phyloP scores from a whole-genome alignment of 1,140 invertebrate genomes.

The Macrosteles quadrilineatus region DNA sequence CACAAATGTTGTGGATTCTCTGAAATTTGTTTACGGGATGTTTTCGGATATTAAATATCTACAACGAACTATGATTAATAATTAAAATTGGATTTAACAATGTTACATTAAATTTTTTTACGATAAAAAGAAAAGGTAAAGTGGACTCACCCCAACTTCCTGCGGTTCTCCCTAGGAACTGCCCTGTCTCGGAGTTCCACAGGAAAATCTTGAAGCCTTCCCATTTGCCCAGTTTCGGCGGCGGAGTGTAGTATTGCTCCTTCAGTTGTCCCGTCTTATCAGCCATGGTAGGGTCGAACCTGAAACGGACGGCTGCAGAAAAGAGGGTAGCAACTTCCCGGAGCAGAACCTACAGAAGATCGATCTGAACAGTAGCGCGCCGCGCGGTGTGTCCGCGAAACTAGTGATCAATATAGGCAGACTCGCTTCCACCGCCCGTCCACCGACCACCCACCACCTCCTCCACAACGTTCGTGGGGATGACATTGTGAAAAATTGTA shows the following conservation, averaged over 20 bases:
- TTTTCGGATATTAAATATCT: too few species aligned
- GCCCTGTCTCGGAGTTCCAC: constrained; percentile 86
- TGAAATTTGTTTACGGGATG: too few species aligned
- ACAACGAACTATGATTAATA: too few species aligned
- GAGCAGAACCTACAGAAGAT: background rate
- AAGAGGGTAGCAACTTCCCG: background rate
- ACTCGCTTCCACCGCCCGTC: too few species aligned
- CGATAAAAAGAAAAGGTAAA: too few species aligned
- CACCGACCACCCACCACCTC: too few species aligned
- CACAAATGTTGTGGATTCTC: too few species aligned
- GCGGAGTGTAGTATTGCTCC: constrained; percentile 73
- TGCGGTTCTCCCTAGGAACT: constrained; percentile 84
- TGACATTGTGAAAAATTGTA: too few species aligned
- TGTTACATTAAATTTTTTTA: too few species aligned
- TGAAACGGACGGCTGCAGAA: background rate
- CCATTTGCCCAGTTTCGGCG: constrained; percentile 80
- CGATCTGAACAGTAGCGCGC: background rate
- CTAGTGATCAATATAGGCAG: too few species aligned
- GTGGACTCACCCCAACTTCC: constrained; percentile 83
- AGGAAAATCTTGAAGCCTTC: constrained; percentile 80
- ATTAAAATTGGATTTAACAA: too few species aligned
- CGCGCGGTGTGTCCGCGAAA: background rate
- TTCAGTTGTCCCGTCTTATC: constrained; percentile 34
- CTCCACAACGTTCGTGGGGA: too few species aligned
- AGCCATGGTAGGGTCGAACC: constrained; percentile 28